Evolutionary conservation across 2,113 vertebrate species (phyloP).

Genomic region (Mellivora capensis): DNA sequence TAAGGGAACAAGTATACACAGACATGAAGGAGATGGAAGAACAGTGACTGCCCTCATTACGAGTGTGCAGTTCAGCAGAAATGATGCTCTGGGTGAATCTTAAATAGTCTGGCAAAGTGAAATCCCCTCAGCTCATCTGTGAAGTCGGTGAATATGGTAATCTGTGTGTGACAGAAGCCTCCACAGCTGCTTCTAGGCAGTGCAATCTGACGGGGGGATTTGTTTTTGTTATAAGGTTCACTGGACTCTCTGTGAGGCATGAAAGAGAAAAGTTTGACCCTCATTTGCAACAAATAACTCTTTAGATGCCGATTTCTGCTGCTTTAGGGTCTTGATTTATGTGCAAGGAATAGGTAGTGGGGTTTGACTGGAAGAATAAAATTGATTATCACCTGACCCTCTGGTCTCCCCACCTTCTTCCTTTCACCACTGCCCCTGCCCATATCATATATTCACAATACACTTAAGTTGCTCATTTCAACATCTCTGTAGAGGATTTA

Average conservation of each 20-base stretch:
- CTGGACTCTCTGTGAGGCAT: neutral
- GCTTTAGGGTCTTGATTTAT: neutral
- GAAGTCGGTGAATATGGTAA: constrained; percentile 40
- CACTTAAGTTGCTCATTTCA: neutral
- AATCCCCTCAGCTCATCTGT: constrained; percentile 29
- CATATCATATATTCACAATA: neutral
- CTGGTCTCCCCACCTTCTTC: neutral
- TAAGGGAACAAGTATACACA: neutral
- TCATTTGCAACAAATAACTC: neutral
- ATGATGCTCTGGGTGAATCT: constrained; percentile 37
- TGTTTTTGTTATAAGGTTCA: constrained; percentile 39
- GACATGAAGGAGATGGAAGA: neutral
- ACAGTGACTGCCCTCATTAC: neutral
- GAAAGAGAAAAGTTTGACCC: constrained; percentile 27
- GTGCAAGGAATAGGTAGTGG: neutral
- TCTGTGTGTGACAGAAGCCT: constrained; percentile 31
- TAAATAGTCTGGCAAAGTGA: constrained; percentile 13
- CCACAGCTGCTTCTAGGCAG: neutral
- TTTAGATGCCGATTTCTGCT: neutral
- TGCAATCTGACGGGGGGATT: neutral
- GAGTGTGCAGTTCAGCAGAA: constrained; percentile 33
- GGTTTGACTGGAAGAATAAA: neutral
- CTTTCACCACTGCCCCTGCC: neutral
- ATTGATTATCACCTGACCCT: neutral
- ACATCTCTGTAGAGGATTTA: neutral